These are phyloP conservation scores for Siderastrea siderea DNA, from an alignment of 92 coral and sea anemone genomes.

Conservation along the genomic window DNA sequence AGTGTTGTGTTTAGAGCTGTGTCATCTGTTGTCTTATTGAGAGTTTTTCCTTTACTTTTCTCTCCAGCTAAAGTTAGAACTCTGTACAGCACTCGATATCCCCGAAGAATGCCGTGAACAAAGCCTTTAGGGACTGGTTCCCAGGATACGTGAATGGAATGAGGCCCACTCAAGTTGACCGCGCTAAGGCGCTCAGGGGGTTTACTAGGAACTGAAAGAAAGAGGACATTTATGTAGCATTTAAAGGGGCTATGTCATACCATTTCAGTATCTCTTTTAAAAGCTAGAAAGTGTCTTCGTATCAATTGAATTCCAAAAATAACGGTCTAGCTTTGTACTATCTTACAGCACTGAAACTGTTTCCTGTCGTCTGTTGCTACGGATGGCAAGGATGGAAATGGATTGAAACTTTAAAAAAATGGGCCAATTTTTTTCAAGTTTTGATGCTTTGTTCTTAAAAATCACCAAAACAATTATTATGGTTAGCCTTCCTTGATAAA, in stretches of 20 bases:
- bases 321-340: too few relatives aligned
- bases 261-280: too few relatives aligned
- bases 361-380: too few relatives aligned
- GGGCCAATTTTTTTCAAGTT: too few relatives aligned
- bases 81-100: conserved; percentile 75
- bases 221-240: neutral
- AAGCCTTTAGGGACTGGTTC: conserved; percentile 74
- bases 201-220: conserved; percentile 67
- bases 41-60: conserved; percentile 18
- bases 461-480: too few relatives aligned
- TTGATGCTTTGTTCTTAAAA: too few relatives aligned
- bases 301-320: too few relatives aligned
- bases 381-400: too few relatives aligned
- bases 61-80: conserved; percentile 48
- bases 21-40: conserved; percentile 34
- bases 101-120: conserved; percentile 72
- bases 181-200: conserved; percentile 59
- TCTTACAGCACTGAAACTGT: too few relatives aligned
- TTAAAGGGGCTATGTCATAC: neutral
- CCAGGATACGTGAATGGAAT: conserved; percentile 67
- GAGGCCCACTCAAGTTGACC: conserved; percentile 60
- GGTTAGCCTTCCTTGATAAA: too few relatives aligned
- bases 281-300: too few relatives aligned
- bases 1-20: conserved; percentile 35
- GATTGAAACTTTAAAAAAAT: too few relatives aligned